Percentiles rank a stretch among this genome's conserved stretches.
phyloP scores from a whole-genome alignment of 2,797 vertebrate genomes.

The Cossypha dichroa region DNA sequence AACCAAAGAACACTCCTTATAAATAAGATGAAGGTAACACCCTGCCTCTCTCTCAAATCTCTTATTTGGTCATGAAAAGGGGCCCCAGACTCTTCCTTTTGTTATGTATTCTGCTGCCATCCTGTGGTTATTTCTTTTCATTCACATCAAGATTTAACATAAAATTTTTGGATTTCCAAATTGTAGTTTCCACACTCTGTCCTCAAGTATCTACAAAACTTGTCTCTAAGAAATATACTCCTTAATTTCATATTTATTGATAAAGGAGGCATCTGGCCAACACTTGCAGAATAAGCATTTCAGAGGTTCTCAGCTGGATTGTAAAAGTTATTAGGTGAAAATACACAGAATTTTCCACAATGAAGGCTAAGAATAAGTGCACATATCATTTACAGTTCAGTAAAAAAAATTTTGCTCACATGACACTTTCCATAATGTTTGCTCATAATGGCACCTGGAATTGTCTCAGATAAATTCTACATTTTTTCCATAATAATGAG shows the following conservation, averaged over 20 bases:
- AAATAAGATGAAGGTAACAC: neutral
- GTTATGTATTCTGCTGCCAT: conserved; percentile 59
- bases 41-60: neutral
- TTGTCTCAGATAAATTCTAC: neutral
- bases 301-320: neutral
- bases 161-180: neutral
- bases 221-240: neutral
- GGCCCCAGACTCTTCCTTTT: neutral
- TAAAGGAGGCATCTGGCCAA: neutral
- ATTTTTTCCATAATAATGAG: neutral
- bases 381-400: neutral
- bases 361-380: neutral
- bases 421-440: neutral
- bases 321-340: neutral
- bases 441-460: neutral
- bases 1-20: neutral
- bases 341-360: neutral
- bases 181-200: neutral
- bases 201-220: neutral
- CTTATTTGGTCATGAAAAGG: neutral
- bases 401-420: neutral
- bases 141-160: neutral
- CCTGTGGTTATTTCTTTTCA: conserved; percentile 48
- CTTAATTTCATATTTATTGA: neutral
- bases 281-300: neutral